Evolutionary conservation across 1,140 invertebrate species (phyloP), one percentile per base, ranked within the genome.

Genomic region (Pectinophora gossypiella): DNA sequence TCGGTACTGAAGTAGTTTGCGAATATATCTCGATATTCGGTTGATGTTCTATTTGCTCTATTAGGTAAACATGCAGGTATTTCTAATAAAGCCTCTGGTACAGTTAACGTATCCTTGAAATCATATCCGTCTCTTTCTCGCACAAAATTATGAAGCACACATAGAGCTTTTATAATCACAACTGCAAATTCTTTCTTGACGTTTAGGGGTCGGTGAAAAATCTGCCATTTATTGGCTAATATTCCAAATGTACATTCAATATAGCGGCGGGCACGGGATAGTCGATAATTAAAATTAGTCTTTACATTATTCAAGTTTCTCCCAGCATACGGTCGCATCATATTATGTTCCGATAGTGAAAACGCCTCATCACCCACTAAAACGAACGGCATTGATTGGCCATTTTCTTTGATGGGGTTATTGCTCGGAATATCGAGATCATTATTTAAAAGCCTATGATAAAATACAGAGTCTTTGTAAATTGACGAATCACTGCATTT

Each of bases 231-330:
- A 32, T 52, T 56, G 18, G 74, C 57, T 21, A 90, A 52, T 52
- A 90, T 89, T 5, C 88, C 89, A 72, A 90, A 90, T 18, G 76
- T 78, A 58, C 66, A 70, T 72, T 75, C 72, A 13, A 89, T 68
- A 21, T 84, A 71, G 21, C 82, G 57, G 48, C 85, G 57, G 19
- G 79, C 77, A 23, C 76, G 57, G 15, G 59, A 65, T 16, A 82
- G 48, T 27, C 81, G 53, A 60, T 90, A 90, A 61, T 90, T 89
- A 63, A 82, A 89, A 22, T 84, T 68, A 42, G 55, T 47, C 52
- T 69, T 64, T 21, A 61, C 53, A 32, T 43, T 40, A 19, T 27
- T 67, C 35, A 68, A 55, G 9, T 48, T 56, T 18, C 19, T 59
- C 47, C 64, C 54, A 44, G 56, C 53, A 55, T 62, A 81, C 20